Percentiles rank a stretch among this genome's conserved stretches.
Evolutionary conservation across 2,888 invertebrate species (phyloP).

Genomic region (Dioctria linearis): DNA sequence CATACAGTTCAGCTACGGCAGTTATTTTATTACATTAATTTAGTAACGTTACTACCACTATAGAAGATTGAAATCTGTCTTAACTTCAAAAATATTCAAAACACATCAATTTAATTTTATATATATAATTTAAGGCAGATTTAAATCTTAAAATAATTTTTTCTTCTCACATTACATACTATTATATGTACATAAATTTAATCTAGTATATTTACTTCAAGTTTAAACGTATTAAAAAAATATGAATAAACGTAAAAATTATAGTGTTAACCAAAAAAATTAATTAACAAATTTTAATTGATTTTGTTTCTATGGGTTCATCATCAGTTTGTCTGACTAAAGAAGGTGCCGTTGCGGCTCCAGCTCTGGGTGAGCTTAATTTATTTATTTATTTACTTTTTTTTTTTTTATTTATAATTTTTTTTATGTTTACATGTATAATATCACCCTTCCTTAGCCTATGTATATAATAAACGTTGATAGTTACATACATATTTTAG

Average conservation of each 20-base stretch:
- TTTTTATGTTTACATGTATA: conserved; percentile 55
- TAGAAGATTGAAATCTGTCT: no score
- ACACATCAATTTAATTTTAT: no score
- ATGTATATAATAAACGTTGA: neutral
- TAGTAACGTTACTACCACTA: no score
- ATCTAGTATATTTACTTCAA: no score
- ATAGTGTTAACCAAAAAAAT: conserved; percentile 30
- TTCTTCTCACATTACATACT: no score
- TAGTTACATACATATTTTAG: neutral
- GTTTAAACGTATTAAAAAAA: neutral
- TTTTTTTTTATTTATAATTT: neutral
- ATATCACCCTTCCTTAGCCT: conserved; percentile 27
- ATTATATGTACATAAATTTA: no score
- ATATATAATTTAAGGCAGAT: no score
- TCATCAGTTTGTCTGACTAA: conserved; percentile 70
- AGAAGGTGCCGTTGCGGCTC: conserved; percentile 72
- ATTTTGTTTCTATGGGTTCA: conserved; percentile 60
- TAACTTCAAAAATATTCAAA: no score
- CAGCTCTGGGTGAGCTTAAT: conserved; percentile 71
- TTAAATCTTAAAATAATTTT: no score
- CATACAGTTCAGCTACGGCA: no score
- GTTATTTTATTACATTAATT: no score
- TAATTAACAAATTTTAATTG: conserved; percentile 41
- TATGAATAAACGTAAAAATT: neutral
- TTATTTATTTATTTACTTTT: conserved; percentile 69